Evolutionary conservation across 2,797 vertebrate genomes (phyloP), one percentile per base, ranked within the genome.

Genomic region (Gallinago solitaria): DNA sequence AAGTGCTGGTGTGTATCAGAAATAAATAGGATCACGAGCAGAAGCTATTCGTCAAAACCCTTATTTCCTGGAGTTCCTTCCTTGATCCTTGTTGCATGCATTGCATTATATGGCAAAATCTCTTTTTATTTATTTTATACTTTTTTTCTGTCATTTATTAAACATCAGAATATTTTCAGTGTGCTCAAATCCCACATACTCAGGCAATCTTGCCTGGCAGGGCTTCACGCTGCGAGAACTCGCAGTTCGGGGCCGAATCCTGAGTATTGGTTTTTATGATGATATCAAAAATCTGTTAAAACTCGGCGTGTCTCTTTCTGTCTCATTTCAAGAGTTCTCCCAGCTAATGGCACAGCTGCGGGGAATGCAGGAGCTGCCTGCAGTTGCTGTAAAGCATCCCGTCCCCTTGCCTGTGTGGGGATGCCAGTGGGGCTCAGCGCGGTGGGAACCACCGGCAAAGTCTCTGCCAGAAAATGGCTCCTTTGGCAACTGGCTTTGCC

Each of bases 61-160:
- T 78, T 69, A 91, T 96, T 95, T 97, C 97, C 96, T 67, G 85
- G 79, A 69, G 93, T 97, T 97, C 97, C 97, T 96, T 96, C 97
- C 97, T 96, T 96, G 94, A 91, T 95, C 95, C 97, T 95, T 93
- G 94, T 96, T 93, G 96, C 64, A 90, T 91, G 95, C 94, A 89
- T 95, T 64, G 61, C 95, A 89, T 97, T 97, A 92, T 87, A 89
- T 94, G 92, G 97, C 95, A 95, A 92, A 96, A 97, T 94, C 95
- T 97, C 45, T 50, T 80, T 81, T 56, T 81, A 90, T 89, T 77
- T 93, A 79, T 88, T 91, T 91, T 23, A 75, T 70, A 85, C 95
- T 96, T 96, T 93, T 96, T 83, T 78, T 89, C 93, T 95, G 94
- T 71, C 89, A 75, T 95, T 97, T 96, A 96, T 97, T 93, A 97